Base-by-base conservation (phyloP, 2,113 vertebrate species). In the Arothron firmamentum region DNA sequence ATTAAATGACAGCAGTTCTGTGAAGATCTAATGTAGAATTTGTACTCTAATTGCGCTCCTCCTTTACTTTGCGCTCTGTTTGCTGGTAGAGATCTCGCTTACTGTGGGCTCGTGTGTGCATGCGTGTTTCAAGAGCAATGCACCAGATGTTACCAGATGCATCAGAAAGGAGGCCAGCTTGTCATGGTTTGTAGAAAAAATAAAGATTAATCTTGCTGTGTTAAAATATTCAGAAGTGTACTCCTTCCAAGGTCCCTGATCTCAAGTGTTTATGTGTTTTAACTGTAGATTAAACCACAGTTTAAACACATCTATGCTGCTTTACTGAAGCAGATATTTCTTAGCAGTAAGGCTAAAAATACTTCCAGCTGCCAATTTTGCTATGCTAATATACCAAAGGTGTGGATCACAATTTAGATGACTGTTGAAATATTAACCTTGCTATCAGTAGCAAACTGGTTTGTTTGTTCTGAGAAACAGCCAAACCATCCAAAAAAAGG, bases 81-180 rank as follows among this genome's bases (percentile, higher is more conserved):
- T 49, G 25, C 52, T 18, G 53, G 21, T 31, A 52, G 52, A 65
- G 31, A 68, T 41, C 28, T 54, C 16, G 25, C 65, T 64, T 21
- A 48, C 19, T 53, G 18, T 34, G 51, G 17, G 25, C 43, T 48
- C 56, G 21, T 62, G 50, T 3, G 50, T 53, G 14, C 0, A 52
- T 38, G 21, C 17, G 6, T 25, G 23, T 55, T 47, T 51, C 20
- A 13, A 55, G 53, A 80, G 62, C 23, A 56, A 50, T 71, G 53
- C 41, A 74, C 57, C 83, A 85, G 76, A 81, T 85, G 76, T 80
- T 75, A 66, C 68, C 79, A n/a, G n/a, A 62, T 75, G 61, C 46
- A 77, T 50, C 48, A 62, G 45, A 59, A 42, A 49, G 20, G 43
- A 53, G 60, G 43, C 11, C n/a, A 59, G 59, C 38, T n/a, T 67